Percentiles rank a stretch among this genome's conserved stretches.
Evolutionary conservation across 2,113 vertebrate species (phyloP).

Genomic region (Felis chaus): DNA sequence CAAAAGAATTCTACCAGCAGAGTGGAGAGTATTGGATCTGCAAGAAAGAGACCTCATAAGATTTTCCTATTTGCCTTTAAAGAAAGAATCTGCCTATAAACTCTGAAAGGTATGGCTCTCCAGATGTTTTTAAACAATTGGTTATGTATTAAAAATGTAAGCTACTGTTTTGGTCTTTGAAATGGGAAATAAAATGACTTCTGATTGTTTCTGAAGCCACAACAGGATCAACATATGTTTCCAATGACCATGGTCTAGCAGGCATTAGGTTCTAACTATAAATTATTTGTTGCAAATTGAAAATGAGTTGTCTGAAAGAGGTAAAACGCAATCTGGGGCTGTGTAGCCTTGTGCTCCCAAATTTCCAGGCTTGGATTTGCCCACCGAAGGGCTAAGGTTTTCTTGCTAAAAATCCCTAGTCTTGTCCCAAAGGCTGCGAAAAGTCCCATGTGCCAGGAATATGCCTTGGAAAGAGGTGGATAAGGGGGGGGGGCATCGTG

Average conservation of each 20-base stretch:
- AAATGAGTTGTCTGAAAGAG: constrained; percentile 77
- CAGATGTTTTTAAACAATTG: constrained; percentile 87
- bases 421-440: constrained; percentile 79
- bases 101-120: constrained; percentile 78
- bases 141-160: constrained; percentile 80
- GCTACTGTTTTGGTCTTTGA: constrained; percentile 85
- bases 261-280: constrained; percentile 75
- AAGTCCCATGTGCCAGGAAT: constrained; percentile 67
- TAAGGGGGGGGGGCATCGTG: constrained; percentile 57
- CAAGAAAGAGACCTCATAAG: constrained; percentile 81
- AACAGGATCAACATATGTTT: constrained; percentile 81
- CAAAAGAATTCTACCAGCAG: constrained; percentile 70
- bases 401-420: constrained; percentile 73
- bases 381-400: constrained; percentile 46
- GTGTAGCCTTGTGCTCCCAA: not conserved
- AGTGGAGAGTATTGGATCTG: constrained; percentile 76
- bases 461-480: constrained; percentile 72
- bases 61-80: constrained; percentile 86
- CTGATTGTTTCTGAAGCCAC: constrained; percentile 83
- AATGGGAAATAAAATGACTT: constrained; percentile 83
- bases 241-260: constrained; percentile 80
- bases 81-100: constrained; percentile 86
- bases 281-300: constrained; percentile 81
- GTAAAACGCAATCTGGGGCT: constrained; percentile 75
- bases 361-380: constrained; percentile 52